Evolutionary conservation across 2,888 invertebrate genomes (phyloP), one percentile per base, ranked within the genome.

Genomic region (Adelognathus sp.): DNA sequence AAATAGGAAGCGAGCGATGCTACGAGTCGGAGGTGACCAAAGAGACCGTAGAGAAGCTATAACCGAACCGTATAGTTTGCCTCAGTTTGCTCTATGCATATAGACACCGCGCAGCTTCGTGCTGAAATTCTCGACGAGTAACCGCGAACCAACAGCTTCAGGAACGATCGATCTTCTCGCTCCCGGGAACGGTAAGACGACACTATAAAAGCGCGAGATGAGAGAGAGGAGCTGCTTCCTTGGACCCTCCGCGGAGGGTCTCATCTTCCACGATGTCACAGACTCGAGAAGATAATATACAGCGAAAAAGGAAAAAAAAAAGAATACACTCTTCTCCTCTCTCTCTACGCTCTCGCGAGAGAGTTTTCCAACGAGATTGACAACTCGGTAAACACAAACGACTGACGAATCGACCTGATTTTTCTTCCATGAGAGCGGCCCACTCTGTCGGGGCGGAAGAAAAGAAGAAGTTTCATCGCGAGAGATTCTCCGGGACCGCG

Each of bases 151-250:
- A 63, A 64, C 52, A 69, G 72, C 56, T 77, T 77, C 54, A 46
- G 70, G 33, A 74, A 71, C 74, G 70, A 81, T 81, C 80, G 80
- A 81, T 81, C 80, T 79, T 63, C 41, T 21, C 33, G 56, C 2
- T 58, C 41, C 64, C 60, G 61, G 11, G 50, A 50, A 70, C 80
- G n/a, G 82, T 80, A 82, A 82, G 77, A 73, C 67, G 82, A 82
- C 78, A 80, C 82, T 73, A 82, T 82, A 82, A 82, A 80, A 82
- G 82, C 72, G 50, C 60, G 39, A 29, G 60, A 21, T 44, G 18
- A 18, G 21, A 41, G 60, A 36, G 52, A n/a, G n/a, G n/a, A 60
- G 50, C 76, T 24, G 39, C 18, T 36, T 69, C 44, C 27, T 18
- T 24, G 27, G 18, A 63, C 29, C 56, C n/a, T n/a, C n/a, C n/a